Evolutionary conservation across 2,113 vertebrate species (phyloP).

Genomic region (Sinocyclocheilus rhinocerous): DNA sequence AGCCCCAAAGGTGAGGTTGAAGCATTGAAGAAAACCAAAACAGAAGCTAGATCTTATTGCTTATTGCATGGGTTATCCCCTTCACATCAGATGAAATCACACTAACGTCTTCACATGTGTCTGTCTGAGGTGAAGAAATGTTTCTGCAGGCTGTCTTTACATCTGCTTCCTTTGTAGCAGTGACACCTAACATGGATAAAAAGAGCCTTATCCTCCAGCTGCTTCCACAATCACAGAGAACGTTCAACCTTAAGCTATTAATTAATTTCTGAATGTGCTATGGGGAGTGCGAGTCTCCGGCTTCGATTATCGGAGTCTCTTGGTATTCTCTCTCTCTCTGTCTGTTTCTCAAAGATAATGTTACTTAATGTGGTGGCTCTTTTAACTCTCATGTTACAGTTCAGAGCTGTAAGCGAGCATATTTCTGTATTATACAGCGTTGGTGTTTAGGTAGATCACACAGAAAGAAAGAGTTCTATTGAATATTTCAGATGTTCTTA

Average conservation of each 20-base stretch:
- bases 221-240: constrained; percentile 54
- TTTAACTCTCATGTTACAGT: constrained; percentile 37
- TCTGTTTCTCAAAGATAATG: constrained; percentile 23
- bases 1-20: constrained; percentile 90
- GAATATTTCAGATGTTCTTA: neutral
- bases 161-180: constrained; percentile 35
- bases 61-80: neutral
- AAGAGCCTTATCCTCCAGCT: constrained; percentile 31
- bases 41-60: constrained; percentile 1
- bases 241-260: constrained; percentile 56
- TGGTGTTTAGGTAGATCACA: neutral
- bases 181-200: constrained; percentile 51
- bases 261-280: constrained; percentile 52
- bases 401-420: neutral
- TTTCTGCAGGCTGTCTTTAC: constrained; percentile 35
- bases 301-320: constrained; percentile 34
- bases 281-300: constrained; percentile 46
- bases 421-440: neutral
- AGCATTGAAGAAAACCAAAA: neutral
- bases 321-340: constrained; percentile 32
- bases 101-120: neutral
- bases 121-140: constrained; percentile 44
- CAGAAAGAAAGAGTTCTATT: neutral
- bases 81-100: neutral
- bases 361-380: constrained; percentile 27